Percentiles rank a stretch among this genome's conserved stretches.
phyloP scores from a whole-genome alignment of 2,888 invertebrate genomes.

The Holacanthella duospinosa region DNA sequence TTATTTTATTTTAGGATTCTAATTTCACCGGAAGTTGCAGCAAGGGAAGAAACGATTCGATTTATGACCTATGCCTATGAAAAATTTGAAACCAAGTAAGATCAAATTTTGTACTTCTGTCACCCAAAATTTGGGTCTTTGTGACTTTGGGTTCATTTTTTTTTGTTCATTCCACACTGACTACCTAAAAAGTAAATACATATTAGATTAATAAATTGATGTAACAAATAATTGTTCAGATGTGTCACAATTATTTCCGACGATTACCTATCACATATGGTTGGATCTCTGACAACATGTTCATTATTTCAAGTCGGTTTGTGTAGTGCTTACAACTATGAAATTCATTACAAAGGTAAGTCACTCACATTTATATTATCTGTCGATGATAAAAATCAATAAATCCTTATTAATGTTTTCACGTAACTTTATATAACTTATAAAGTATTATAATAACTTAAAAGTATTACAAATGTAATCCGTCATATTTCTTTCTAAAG shows the following conservation, averaged over 20 bases:
- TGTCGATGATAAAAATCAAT: too few species aligned
- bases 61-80: not conserved
- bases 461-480: not conserved
- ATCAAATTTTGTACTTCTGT: not conserved
- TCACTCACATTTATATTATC: not conserved
- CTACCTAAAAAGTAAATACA: too few species aligned
- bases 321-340: not conserved
- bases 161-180: too few species aligned
- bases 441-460: not conserved
- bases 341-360: conserved; percentile 5
- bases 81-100: not conserved
- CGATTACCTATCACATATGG: not conserved
- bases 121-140: too few species aligned
- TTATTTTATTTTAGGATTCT: not conserved
- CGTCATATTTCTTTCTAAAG: too few species aligned
- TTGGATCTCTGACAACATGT: not conserved
- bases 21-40: not conserved
- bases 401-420: not conserved
- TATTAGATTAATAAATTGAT: not conserved
- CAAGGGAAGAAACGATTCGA: not conserved
- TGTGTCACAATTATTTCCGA: conserved; percentile 3
- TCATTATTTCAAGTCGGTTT: not conserved
- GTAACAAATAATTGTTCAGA: not conserved
- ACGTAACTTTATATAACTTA: not conserved
- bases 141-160: too few species aligned